Evolutionary conservation across 2,797 vertebrate genomes (phyloP).

Genomic region (Strix occidentalis): DNA sequence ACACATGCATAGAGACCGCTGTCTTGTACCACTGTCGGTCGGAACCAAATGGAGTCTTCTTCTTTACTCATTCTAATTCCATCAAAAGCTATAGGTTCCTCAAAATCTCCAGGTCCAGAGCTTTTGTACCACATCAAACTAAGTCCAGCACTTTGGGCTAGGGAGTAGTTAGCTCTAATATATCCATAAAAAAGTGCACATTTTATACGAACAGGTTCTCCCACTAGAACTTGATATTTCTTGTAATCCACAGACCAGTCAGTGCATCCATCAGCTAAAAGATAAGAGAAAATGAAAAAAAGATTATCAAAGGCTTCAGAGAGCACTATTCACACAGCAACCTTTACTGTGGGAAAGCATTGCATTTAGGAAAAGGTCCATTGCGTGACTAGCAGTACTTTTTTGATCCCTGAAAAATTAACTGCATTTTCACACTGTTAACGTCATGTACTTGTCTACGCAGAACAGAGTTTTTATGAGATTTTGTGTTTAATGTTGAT

Average conservation of each 20-base stretch:
- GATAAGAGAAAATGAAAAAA: slow-evolving; percentile 35
- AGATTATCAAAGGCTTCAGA: slow-evolving; percentile 8
- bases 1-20: slow-evolving; percentile 96
- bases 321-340: not conserved
- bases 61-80: slow-evolving; percentile 97
- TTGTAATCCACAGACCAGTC: slow-evolving; percentile 99
- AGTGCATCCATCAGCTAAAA: slow-evolving; percentile 94
- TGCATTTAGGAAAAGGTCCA: not conserved
- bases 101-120: slow-evolving; percentile 91
- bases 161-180: slow-evolving; percentile 97
- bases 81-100: slow-evolving; percentile 98
- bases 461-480: not conserved
- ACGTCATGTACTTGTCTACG: not conserved
- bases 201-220: slow-evolving; percentile 98
- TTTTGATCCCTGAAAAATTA: not conserved
- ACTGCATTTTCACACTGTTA: not conserved
- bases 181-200: slow-evolving; percentile 99
- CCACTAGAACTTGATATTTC: slow-evolving; percentile 96
- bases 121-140: slow-evolving; percentile 99
- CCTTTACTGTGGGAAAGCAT: not conserved
- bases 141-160: slow-evolving; percentile 95
- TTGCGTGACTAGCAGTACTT: not conserved
- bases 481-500: not conserved
- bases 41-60: slow-evolving; percentile 98
- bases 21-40: slow-evolving; percentile 93